Base-by-base conservation (phyloP, 2,888 invertebrate genomes). In the Copidosoma aretas region DNA sequence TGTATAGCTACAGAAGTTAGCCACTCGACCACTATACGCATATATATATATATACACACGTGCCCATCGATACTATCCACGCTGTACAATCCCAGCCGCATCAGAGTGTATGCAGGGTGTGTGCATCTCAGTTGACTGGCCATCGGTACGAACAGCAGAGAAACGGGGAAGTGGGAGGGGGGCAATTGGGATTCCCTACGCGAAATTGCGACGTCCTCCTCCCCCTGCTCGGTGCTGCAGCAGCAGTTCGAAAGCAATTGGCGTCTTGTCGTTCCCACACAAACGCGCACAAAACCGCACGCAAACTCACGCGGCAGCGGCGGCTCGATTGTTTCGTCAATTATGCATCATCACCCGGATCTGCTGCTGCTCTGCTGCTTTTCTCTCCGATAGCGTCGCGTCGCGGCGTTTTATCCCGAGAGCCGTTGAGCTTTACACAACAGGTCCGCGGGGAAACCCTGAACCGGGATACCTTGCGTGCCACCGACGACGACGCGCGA, bases 181-280 rank as follows among this genome's bases (percentile, higher is more conserved):
- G 32, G 60, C 64, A 60, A 64, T 68, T 67, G 62, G 57, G 54
- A 68, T 68, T 64, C 53, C 51, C 49, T 22, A 21, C 32, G 25
- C 58, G 60, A 24, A 59, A 59, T 46, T 24, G 39, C 64, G 32
- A 39, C 19, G 39, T n/a, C n/a, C n/a, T n/a, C n/a, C n/a, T n/a
- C n/a, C n/a, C n/a, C n/a, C n/a, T n/a, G n/a, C n/a, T 41, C 52
- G 19, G 41, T 12, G 32, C 25, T 10, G 54, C 54, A 21, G 19
- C 12, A 12, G 10, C n/a, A n/a, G n/a, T 32, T 32, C 4, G 8
- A 32, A 32, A 32, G 32, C 32, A 32, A 32, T 32, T 32, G 32
- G 32, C 32, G 32, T 32, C 32, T 32, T 8, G 32, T 8, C 32
- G 32, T 32, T 32, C 32, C 32, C 32, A 32, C 32, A 32, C 32